Conservation (phyloP, 1,140 invertebrate species). For the Fopius arisanus region DNA sequence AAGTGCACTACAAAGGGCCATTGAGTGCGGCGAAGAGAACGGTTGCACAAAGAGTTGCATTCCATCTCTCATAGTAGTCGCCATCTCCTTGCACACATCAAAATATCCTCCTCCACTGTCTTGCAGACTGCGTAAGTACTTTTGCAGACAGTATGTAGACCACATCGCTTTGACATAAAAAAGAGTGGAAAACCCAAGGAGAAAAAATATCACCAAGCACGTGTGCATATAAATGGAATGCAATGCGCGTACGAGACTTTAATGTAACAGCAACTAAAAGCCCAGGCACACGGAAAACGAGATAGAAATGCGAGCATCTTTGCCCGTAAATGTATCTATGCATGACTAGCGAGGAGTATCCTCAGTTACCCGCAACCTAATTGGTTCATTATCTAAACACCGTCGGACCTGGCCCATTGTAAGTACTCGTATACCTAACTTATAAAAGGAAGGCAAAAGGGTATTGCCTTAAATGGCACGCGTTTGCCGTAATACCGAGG, state of each 20-base stretch:
- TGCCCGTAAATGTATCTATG: constrained; percentile 31
- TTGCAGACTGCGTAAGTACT: not conserved
- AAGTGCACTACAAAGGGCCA: constrained; percentile 24
- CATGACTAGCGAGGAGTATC: constrained; percentile 19
- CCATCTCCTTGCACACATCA: not conserved
- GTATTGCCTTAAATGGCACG: constrained; percentile 29
- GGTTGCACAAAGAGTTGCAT: constrained; percentile 15
- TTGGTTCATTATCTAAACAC: constrained; percentile 41
- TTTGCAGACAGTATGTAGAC: not conserved
- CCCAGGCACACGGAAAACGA: constrained; percentile 1
- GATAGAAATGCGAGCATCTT: constrained; percentile 33
- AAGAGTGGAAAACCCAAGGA: no score
- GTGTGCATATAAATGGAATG: constrained; percentile 31
- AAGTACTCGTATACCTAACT: not conserved
- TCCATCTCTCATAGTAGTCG: not conserved
- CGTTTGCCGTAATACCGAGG: not conserved
- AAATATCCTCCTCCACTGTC: not conserved
- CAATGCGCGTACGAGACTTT: constrained; percentile 2
- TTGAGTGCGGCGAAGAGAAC: constrained; percentile 14
- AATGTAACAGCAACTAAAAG: constrained; percentile 30
- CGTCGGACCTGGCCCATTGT: constrained; percentile 28
- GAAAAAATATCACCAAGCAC: constrained; percentile 14
- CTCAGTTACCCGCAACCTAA: constrained; percentile 24
- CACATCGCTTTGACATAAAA: not conserved
- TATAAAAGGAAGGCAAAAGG: constrained; percentile 6